These are phyloP conservation scores for Tachuris rubrigastra DNA, from an alignment of 2,113 vertebrate genomes.

Conservation along the genomic window DNA sequence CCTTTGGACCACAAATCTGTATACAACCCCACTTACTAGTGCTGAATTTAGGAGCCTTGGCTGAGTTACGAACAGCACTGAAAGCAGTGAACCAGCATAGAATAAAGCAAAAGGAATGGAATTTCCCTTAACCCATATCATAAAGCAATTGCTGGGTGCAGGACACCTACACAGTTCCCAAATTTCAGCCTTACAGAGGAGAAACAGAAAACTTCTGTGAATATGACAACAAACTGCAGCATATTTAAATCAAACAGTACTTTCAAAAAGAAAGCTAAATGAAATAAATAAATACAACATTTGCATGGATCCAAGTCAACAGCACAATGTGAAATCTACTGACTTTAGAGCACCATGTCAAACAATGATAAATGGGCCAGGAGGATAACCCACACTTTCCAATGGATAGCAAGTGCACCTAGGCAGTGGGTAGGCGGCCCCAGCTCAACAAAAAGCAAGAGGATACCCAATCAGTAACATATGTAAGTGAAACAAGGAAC, in stretches of 20 bases:
- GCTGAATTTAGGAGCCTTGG: neutral
- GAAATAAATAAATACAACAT: neutral
- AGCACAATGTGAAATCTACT: neutral
- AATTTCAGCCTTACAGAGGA: neutral
- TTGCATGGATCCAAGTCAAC: neutral
- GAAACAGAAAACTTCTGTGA: neutral
- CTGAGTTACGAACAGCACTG: neutral
- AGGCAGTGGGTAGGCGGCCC: no score
- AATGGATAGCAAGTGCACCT: fast-evolving
- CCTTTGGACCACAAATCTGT: neutral
- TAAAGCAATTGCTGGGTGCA: neutral
- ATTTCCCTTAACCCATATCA: neutral
- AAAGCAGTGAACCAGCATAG: neutral
- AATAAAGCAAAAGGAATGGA: neutral
- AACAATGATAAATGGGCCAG: fast-evolving
- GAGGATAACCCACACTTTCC: neutral
- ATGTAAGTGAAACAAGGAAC: neutral
- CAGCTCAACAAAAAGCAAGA: neutral
- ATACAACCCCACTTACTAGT: neutral
- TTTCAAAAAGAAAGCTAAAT: neutral
- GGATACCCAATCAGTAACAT: no score
- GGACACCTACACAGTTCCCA: neutral
- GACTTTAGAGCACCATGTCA: neutral
- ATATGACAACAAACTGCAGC: neutral
- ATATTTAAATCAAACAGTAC: neutral